These are phyloP conservation scores for Neomonachus schauinslandi DNA, from an alignment of 2,113 vertebrate genomes.

Conservation along the genomic window DNA sequence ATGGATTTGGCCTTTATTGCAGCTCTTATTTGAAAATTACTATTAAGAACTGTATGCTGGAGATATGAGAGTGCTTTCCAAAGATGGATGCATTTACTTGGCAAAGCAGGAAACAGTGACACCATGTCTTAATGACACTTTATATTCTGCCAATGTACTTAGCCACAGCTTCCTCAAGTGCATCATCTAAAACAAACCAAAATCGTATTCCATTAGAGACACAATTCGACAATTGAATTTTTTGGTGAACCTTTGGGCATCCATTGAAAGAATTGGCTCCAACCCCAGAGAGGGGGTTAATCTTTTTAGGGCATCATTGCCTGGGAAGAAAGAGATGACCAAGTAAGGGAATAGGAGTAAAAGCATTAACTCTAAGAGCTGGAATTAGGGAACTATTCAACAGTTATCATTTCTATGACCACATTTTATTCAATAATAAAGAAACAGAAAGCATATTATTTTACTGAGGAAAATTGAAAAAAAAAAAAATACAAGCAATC, in stretches of 20 bases:
- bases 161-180: slow-evolving; percentile 54
- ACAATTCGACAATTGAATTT: slow-evolving; percentile 75
- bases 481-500: slow-evolving; percentile 42
- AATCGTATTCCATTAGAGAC: slow-evolving; percentile 71
- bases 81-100: slow-evolving; percentile 54
- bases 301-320: slow-evolving; percentile 69
- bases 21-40: slow-evolving; percentile 73
- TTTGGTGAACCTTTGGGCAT: slow-evolving; percentile 73
- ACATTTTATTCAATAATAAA: slow-evolving; percentile 43
- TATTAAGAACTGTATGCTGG: slow-evolving; percentile 73
- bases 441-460: slow-evolving; percentile 26
- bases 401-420: neutral
- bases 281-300: slow-evolving; percentile 71
- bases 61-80: slow-evolving; percentile 68
- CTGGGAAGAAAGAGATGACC: slow-evolving; percentile 46
- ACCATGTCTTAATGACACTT: slow-evolving; percentile 52
- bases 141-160: slow-evolving; percentile 56
- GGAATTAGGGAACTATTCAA: neutral
- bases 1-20: slow-evolving; percentile 69
- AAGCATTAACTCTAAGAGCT: slow-evolving; percentile 40
- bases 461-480: slow-evolving; percentile 64
- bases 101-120: slow-evolving; percentile 50
- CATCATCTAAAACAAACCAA: slow-evolving; percentile 73
- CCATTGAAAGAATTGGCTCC: slow-evolving; percentile 74
- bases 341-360: neutral